Base-by-base conservation (phyloP, 2,888 invertebrate species). In the Vannuccia rotundouncinata region DNA sequence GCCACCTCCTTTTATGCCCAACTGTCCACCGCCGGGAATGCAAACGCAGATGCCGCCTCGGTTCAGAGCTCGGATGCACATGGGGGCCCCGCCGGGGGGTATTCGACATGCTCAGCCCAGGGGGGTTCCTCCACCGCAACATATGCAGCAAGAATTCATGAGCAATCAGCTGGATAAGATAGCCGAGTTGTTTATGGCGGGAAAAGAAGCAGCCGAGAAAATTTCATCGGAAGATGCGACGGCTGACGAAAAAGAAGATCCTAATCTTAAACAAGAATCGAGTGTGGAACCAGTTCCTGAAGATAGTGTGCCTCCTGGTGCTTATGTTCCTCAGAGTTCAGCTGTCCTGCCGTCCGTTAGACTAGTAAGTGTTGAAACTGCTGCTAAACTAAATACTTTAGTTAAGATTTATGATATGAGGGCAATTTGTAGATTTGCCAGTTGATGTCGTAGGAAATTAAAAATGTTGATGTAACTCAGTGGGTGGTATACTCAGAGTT, bases 261-360 rank as follows among this genome's bases (percentile, higher is more conserved):
- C 10, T 45, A 5, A 66, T n/a, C 22, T 22, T 22, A 2, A 66
- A 66, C 17, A 66, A 66, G 66, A 45, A 13, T 45, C 45, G 17
- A 17, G 5, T 13, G 10, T 45, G 5, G 45, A 45, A 17, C 5
- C 10, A 13, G 17, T 13, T 45, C 45, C 45, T 5, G 45, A 66
- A 22, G 25, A 66, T 66, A 45, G n/a, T 2, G 45, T 77, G 1
- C 77, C 77, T 29, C 59, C 45, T 2, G 77, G 77, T 77, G 77
- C 77, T 77, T 77, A 77, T 77, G 77, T 77, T 45, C 77, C 77
- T 25, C 31, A 45, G 31, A 45, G 31, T 59, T 59, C 31, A 31
- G 27, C 59, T 17, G 77, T 45, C 1, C 45, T 31, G 31, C 77
- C 77, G 2, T 31, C 31, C n/a, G 77, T 77, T 1, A 77, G 77